Percentiles rank a stretch among this genome's conserved stretches.
These are phyloP conservation scores for Barnardius zonarius DNA, from an alignment of 2,113 vertebrate species.

Conservation along the genomic window DNA sequence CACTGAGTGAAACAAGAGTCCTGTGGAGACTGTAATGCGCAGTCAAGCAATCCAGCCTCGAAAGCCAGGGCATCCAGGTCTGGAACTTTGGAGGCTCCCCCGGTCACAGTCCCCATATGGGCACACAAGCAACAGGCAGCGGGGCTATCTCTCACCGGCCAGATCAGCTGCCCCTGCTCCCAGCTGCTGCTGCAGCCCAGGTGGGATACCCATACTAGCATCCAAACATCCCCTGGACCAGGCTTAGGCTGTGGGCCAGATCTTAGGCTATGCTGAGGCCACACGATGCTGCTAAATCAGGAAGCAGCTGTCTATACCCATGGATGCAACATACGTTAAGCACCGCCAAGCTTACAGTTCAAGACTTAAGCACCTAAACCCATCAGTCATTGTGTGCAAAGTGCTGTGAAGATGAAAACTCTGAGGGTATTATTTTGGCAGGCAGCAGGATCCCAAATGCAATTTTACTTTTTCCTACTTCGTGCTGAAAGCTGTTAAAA, in stretches of 20 bases:
- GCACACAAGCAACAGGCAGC: background rate
- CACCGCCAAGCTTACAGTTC: background rate
- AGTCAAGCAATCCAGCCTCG: background rate
- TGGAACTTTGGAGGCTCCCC: background rate
- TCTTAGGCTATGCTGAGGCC: background rate
- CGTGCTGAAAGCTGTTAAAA: conserved; percentile 66
- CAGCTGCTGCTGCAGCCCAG: background rate
- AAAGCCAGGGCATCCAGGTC: background rate
- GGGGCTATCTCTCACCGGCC: accelerated
- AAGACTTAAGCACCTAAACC: background rate
- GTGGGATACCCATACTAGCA: background rate
- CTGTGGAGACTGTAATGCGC: background rate
- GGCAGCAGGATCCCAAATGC: background rate
- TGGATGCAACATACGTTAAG: background rate
- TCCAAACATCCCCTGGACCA: background rate
- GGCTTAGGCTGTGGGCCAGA: background rate
- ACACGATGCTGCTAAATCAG: background rate
- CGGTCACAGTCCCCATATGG: accelerated
- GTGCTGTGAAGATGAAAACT: background rate
- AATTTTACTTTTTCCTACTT: conserved; percentile 24
- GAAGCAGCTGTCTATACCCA: background rate
- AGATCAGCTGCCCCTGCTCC: background rate
- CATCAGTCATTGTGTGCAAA: background rate
- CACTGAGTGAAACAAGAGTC: background rate
- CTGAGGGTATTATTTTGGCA: background rate